Conservation (phyloP, 2,888 invertebrate species). For the Lycaena phlaeas region DNA sequence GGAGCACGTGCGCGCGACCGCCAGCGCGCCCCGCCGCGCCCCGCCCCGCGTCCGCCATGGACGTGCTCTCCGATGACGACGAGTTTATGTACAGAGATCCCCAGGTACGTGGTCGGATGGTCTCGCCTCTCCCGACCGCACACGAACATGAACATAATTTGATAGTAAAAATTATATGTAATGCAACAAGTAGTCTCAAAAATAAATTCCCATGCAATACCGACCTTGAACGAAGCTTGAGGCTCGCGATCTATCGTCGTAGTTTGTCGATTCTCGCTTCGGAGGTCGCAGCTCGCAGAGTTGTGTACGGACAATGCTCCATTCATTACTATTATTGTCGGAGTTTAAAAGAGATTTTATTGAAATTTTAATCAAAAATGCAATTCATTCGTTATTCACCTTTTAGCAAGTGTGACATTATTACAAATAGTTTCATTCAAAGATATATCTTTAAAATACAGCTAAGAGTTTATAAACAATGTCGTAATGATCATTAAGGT, state of each 20-base stretch:
- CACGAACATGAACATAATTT: background rate
- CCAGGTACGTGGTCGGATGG: slow-evolving; percentile 42
- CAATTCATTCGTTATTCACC: background rate
- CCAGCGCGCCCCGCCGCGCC: slow-evolving; percentile 50
- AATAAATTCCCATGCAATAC: slow-evolving; percentile 47
- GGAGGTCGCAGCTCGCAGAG: background rate
- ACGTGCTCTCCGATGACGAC: slow-evolving; percentile 69
- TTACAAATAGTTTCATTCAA: background rate
- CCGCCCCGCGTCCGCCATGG: slow-evolving; percentile 46
- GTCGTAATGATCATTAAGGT: too few species aligned
- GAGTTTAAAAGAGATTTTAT: background rate
- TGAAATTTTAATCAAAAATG: background rate
- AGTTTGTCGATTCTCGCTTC: slow-evolving; percentile 1
- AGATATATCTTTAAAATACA: too few species aligned
- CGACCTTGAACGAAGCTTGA: slow-evolving; percentile 50
- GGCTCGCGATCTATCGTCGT: slow-evolving; percentile 31
- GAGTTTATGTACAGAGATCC: slow-evolving; percentile 59
- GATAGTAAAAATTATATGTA: slow-evolving; percentile 9
- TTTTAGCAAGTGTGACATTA: background rate
- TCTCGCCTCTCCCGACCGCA: background rate
- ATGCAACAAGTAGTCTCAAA: slow-evolving; percentile 56
- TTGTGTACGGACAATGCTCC: slow-evolving; percentile 2
- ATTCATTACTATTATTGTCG: background rate
- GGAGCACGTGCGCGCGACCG: slow-evolving; percentile 55
- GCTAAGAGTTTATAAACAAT: too few species aligned